Evolutionary conservation across 2,113 vertebrate genomes (phyloP).

Genomic region (Oryzias javanicus): DNA sequence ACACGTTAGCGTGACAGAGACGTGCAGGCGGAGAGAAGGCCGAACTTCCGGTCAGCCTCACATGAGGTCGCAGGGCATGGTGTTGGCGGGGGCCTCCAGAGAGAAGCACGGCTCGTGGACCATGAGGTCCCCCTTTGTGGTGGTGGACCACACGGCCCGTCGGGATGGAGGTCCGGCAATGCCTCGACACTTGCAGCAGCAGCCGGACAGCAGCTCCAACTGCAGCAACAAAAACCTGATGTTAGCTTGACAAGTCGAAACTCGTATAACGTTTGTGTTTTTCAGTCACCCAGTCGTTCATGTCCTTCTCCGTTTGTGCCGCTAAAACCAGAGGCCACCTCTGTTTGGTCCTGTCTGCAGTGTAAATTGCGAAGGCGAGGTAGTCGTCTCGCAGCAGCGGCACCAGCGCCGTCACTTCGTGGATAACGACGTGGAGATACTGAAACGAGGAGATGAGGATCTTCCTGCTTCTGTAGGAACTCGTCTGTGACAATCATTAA

Average conservation of each 20-base stretch:
- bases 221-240: slow-evolving; percentile 36
- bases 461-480: background rate
- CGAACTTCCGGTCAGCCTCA: slow-evolving; percentile 68
- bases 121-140: slow-evolving; percentile 93
- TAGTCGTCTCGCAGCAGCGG: slow-evolving; percentile 86
- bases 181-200: slow-evolving; percentile 87
- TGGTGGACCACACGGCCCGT: slow-evolving; percentile 93
- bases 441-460: slow-evolving; percentile 48
- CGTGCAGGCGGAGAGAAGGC: slow-evolving; percentile 11
- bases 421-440: slow-evolving; percentile 90
- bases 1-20: slow-evolving; percentile 8
- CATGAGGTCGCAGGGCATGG: slow-evolving; percentile 89
- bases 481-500: too few relatives aligned
- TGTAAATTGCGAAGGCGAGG: slow-evolving; percentile 91
- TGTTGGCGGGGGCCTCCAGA: slow-evolving; percentile 78
- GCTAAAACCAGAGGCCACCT: slow-evolving; percentile 90
- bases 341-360: slow-evolving; percentile 86
- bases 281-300: slow-evolving; percentile 89
- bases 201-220: slow-evolving; percentile 88
- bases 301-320: slow-evolving; percentile 86
- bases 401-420: slow-evolving; percentile 90
- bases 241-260: too few relatives aligned
- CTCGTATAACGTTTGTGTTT: too few relatives aligned
- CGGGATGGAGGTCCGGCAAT: slow-evolving; percentile 82
- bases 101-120: slow-evolving; percentile 87